Evolutionary conservation across 2,797 vertebrate genomes (phyloP).

Genomic region (Otus scops): DNA sequence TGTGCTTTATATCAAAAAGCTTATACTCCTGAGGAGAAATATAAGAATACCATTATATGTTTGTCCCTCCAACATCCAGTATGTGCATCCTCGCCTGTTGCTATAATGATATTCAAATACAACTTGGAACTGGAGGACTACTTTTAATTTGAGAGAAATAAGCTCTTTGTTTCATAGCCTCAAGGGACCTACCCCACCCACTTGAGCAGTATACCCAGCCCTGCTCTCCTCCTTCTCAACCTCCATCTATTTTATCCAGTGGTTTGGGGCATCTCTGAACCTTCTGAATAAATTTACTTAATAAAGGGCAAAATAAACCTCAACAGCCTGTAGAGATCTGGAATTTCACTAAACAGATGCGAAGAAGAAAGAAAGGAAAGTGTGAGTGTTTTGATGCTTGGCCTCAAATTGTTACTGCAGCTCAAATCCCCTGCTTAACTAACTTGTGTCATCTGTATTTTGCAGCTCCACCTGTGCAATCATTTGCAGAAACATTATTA

Average conservation of each 20-base stretch:
- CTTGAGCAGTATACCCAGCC: neutral
- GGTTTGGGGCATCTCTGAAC: neutral
- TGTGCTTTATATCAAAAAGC: neutral
- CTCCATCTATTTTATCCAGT: neutral
- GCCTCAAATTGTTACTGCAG: neutral
- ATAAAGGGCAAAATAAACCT: neutral
- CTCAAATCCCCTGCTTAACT: conserved; percentile 16
- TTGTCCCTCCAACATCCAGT: neutral
- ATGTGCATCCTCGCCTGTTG: neutral
- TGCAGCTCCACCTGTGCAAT: conserved; percentile 62
- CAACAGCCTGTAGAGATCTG: neutral
- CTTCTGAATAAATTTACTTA: neutral
- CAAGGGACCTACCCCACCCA: neutral
- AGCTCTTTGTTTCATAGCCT: neutral
- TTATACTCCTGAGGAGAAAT: neutral
- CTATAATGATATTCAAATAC: neutral
- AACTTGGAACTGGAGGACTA: neutral
- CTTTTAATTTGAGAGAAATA: neutral
- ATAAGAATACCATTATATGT: neutral
- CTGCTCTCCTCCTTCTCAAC: neutral
- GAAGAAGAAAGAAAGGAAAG: neutral
- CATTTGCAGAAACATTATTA: conserved; percentile 65
- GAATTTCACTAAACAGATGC: neutral
- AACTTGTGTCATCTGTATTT: conserved; percentile 58
- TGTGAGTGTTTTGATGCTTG: neutral